Base-by-base conservation (phyloP, 2,797 vertebrate genomes). In the Acanthurus leucopareius region DNA sequence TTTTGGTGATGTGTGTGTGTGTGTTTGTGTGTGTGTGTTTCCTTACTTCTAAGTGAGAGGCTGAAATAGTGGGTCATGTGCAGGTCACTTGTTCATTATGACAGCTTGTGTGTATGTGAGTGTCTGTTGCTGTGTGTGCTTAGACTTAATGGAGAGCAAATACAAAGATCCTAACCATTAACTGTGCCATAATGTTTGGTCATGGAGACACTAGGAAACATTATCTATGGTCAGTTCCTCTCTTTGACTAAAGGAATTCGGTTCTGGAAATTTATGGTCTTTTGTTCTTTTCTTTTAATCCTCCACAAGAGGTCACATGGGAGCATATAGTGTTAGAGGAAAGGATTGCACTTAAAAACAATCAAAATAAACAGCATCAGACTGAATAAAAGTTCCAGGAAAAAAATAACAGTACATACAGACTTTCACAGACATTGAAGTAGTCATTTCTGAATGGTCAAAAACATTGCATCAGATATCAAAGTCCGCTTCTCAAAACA, bases 101-200 rank as follows among this genome's bases (percentile, higher is more conserved):
- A 81, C 79, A 47, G 64, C 49, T 49, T 53, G 69, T 83, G 77
- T 91, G 87, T 91, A 84, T 91, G 93, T 95, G 94, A 95, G 95
- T 40, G 63, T 52, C 16, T 65, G 0, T 66, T 58, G 76, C 54
- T 76, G 47, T 52, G 11, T 83, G 87, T 87, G 64, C 89, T 91
- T 77, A 83, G 93, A 94, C 94, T 94, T 97, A 96, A 95, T 96
- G 95, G 92, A 94, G 93, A 93, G 95, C 95, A 97, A 97, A 97
- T 95, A 97, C 90, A 89, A 92, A 90, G 94, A 92, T 94, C 90
- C 96, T 97, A 97, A 97, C 96, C 95, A 98, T 98, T 99, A 97
- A 98, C 97, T 94, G 87, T 85, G 88, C 84, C 90, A 89, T 87
- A 59, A 91, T 94, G 93, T 95, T 94, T 95, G 94, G 95, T 93